Conservation (phyloP, 2,113 vertebrate species). For the Brienomyrus brachyistius region DNA sequence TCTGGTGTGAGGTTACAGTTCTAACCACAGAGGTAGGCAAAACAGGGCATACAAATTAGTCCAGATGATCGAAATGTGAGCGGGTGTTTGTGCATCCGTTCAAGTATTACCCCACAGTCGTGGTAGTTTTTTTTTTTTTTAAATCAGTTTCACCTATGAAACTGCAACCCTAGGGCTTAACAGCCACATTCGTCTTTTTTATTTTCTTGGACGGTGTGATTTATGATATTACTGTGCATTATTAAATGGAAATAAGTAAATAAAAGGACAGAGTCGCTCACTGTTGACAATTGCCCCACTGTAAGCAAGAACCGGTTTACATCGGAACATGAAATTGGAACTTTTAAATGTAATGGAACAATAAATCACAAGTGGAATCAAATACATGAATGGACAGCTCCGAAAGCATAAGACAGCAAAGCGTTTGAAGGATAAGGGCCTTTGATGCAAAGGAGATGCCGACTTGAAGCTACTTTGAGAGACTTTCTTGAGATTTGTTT, state of each 20-base stretch:
- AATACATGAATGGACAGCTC: conserved; percentile 24
- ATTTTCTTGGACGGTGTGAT: conserved; percentile 29
- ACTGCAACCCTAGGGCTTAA: conserved; percentile 3
- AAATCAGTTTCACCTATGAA: conserved; percentile 12
- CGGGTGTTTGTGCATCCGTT: background rate
- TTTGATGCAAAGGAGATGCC: background rate
- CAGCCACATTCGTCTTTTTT: conserved; percentile 29
- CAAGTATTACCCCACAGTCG: background rate
- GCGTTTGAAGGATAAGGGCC: conserved; percentile 21
- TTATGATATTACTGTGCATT: conserved; percentile 29
- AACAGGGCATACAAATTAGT: background rate
- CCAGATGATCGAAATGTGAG: background rate
- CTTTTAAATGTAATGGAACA: conserved; percentile 24
- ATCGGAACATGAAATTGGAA: conserved; percentile 18
- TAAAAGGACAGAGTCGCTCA: conserved; percentile 16
- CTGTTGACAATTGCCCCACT: conserved; percentile 24
- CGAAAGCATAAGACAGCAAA: conserved; percentile 1
- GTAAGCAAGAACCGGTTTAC: conserved; percentile 20
- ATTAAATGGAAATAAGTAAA: conserved; percentile 35
- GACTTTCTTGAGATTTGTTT: background rate
- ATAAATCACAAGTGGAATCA: conserved; percentile 34
- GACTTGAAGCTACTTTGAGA: background rate
- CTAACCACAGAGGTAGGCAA: background rate
- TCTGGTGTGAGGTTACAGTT: background rate
- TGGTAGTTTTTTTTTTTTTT: conserved; percentile 10